Evolutionary conservation across 2,797 vertebrate species (phyloP).

Genomic region (Xerus rutilus): DNA sequence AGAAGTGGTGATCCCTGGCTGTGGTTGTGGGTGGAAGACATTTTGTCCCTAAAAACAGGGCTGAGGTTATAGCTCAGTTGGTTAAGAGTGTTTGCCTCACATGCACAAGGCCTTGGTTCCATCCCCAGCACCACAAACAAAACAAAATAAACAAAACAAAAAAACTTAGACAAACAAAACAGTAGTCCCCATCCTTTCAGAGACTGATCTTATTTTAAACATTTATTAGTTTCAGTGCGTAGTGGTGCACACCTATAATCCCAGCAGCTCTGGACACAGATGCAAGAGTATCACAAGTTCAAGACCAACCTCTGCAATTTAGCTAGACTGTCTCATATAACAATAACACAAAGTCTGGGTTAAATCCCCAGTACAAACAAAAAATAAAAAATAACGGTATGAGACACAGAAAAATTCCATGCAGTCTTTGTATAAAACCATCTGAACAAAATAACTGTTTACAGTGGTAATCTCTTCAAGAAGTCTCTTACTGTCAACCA

Average conservation of each 20-base stretch:
- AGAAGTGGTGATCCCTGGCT: slow-evolving; percentile 3
- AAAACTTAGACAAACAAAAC: slow-evolving; percentile 17
- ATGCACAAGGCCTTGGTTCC: no score
- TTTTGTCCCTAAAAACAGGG: slow-evolving; percentile 6
- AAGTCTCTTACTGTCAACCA: not conserved
- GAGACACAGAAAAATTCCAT: slow-evolving; percentile 28
- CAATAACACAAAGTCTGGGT: no score
- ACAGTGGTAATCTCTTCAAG: not conserved
- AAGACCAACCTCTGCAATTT: not conserved
- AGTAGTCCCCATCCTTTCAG: not conserved
- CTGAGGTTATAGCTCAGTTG: no score
- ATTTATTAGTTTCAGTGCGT: not conserved
- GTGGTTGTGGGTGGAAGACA: not conserved
- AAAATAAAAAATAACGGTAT: not conserved
- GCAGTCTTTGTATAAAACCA: slow-evolving; percentile 36
- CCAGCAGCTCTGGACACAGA: no score
- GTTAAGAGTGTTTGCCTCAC: no score
- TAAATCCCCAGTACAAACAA: no score
- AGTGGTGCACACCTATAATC: no score
- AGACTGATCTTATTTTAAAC: slow-evolving; percentile 39
- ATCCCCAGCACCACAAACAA: no score
- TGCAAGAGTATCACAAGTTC: not conserved
- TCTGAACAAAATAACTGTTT: slow-evolving; percentile 39
- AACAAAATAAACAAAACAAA: not conserved
- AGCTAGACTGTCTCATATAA: no score